phyloP scores from a whole-genome alignment of 2,113 vertebrate species.

The Etia nguti region DNA sequence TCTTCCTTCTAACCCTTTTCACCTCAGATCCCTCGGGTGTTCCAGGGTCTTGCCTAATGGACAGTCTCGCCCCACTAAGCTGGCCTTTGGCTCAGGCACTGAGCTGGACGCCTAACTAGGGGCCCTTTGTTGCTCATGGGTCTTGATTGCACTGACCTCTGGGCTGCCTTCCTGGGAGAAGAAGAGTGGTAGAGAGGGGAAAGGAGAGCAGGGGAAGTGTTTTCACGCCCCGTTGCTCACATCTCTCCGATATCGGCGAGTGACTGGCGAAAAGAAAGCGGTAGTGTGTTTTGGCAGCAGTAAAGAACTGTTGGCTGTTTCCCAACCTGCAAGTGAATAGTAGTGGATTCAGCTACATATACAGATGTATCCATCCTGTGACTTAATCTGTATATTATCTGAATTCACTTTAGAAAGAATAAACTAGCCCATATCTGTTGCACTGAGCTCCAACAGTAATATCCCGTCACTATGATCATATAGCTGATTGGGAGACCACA shows the following conservation, averaged over 20 bases:
- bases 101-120: slow-evolving; percentile 62
- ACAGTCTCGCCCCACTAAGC: slow-evolving; percentile 65
- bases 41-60: slow-evolving; percentile 70
- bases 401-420: neutral
- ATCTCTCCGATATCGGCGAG: slow-evolving; percentile 37
- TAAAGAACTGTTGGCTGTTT: slow-evolving; percentile 24
- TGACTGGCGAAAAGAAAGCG: slow-evolving; percentile 26
- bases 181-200: slow-evolving; percentile 6
- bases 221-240: slow-evolving; percentile 59
- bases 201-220: slow-evolving; percentile 38
- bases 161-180: slow-evolving; percentile 57
- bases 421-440: neutral
- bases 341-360: neutral
- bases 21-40: slow-evolving; percentile 54
- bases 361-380: neutral
- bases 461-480: neutral
- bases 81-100: slow-evolving; percentile 68
- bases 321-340: slow-evolving; percentile 24
- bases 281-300: slow-evolving; percentile 24
- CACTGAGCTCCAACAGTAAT: neutral
- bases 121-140: slow-evolving; percentile 70
- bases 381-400: neutral
- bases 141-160: slow-evolving; percentile 72
- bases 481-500: no score
- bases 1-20: slow-evolving; percentile 48